A percentile compares a stretch with the other conserved stretches of the same genome.
phyloP scores from a whole-genome alignment of 2,113 vertebrate species.

The Zapus hudsonius region DNA sequence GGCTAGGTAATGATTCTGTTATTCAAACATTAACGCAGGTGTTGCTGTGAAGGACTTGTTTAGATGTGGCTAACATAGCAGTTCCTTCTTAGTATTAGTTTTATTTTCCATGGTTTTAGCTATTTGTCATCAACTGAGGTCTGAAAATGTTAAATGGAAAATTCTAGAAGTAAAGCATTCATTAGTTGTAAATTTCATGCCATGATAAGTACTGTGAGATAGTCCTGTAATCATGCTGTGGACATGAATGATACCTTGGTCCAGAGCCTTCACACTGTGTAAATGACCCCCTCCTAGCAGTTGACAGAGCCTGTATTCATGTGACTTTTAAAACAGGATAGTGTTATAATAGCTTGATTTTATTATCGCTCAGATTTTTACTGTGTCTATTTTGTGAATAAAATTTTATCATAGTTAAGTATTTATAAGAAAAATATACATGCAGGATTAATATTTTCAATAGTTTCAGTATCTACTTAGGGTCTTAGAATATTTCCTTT shows the following conservation, averaged over 20 bases:
- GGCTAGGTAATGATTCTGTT: neutral
- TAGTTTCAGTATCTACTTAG: neutral
- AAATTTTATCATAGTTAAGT: neutral
- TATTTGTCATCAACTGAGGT: neutral
- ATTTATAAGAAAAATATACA: neutral
- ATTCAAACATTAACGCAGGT: neutral
- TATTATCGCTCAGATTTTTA: neutral
- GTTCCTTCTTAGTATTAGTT: neutral
- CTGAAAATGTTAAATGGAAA: neutral
- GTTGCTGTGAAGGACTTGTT: neutral
- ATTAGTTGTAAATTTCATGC: neutral
- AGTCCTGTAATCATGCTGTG: neutral
- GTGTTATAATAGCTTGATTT: neutral
- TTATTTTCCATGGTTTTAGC: neutral
- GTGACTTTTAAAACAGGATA: neutral
- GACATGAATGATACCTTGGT: neutral
- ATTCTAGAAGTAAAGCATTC: neutral
- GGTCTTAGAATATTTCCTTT: neutral
- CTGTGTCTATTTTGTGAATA: neutral
- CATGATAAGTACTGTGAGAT: neutral
- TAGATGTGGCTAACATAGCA: neutral
- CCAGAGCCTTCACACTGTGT: neutral
- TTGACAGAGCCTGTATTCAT: neutral
- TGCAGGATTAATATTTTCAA: neutral
- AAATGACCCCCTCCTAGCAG: neutral